phyloP scores from a whole-genome alignment of 2,797 vertebrate species.

The Pseudomugil tenellus region DNA sequence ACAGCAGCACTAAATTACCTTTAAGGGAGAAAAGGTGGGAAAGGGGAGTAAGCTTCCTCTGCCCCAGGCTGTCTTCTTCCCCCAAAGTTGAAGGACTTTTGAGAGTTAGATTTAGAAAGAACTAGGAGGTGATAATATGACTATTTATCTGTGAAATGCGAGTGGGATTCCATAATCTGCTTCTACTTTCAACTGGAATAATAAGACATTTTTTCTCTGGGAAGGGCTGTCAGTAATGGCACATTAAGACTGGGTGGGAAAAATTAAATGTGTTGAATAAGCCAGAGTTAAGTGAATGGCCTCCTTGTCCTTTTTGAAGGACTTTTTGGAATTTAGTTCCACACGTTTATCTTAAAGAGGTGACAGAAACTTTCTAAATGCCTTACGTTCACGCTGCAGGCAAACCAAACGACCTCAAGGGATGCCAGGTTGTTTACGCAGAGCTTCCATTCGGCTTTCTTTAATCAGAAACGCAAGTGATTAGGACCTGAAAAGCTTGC shows the following conservation, averaged over 20 bases:
- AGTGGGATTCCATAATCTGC: conserved; percentile 52
- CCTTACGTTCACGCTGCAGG: conserved; percentile 5
- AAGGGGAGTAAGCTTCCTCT: conserved; percentile 27
- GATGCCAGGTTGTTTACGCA: conserved; percentile 31
- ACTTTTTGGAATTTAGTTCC: conserved; percentile 8
- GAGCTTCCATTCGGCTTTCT: conserved; percentile 9
- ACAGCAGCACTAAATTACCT: conserved; percentile 54
- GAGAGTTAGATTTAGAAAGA: conserved; percentile 47
- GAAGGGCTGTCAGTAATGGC: conserved; percentile 27
- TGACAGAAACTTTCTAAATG: conserved; percentile 14
- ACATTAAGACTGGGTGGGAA: conserved; percentile 8
- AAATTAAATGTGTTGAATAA: conserved; percentile 28
- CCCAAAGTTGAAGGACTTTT: conserved; percentile 33
- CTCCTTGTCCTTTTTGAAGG: conserved; percentile 32
- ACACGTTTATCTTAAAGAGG: neutral
- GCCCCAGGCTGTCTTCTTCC: conserved; percentile 31
- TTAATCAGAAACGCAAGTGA: conserved; percentile 42
- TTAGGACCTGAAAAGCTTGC: conserved; percentile 23
- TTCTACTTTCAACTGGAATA: conserved; percentile 33
- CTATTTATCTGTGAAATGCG: conserved; percentile 44
- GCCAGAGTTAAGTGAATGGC: conserved; percentile 11
- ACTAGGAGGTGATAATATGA: conserved; percentile 51
- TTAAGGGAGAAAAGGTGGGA: conserved; percentile 14
- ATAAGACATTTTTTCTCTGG: conserved; percentile 16
- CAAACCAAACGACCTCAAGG: conserved; percentile 6